Conservation (phyloP, 2,888 invertebrate genomes). For the Pheosia tremula region DNA sequence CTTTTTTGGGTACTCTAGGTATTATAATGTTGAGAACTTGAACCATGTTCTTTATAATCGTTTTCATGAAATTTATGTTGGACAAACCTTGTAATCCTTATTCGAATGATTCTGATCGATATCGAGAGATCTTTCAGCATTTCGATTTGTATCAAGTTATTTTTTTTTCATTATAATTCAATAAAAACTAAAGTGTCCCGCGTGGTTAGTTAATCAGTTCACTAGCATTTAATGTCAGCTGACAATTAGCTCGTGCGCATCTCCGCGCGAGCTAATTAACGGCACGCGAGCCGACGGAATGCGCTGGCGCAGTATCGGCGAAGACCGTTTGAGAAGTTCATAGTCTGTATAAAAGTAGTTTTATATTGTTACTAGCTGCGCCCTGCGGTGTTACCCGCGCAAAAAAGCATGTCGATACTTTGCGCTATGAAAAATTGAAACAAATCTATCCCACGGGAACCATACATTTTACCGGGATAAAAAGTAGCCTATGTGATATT, state of each 20-base stretch:
- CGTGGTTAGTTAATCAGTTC: background rate
- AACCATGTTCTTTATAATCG: too few species aligned
- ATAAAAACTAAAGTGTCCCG: background rate
- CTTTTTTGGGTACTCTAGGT: too few species aligned
- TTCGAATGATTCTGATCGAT: background rate
- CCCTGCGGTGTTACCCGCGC: too few species aligned
- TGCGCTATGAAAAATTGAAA: too few species aligned
- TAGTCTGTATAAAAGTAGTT: too few species aligned
- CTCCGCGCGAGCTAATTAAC: constrained; percentile 3
- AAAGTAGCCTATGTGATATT: too few species aligned
- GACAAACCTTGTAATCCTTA: background rate
- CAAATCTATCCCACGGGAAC: too few species aligned
- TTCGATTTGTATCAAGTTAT: background rate
- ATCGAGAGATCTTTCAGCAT: background rate
- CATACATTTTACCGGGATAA: too few species aligned
- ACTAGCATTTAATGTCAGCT: background rate
- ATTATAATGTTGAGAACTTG: too few species aligned
- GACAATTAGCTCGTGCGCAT: constrained; percentile 2
- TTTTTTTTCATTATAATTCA: background rate
- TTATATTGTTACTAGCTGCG: too few species aligned
- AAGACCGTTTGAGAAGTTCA: background rate
- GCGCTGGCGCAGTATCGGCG: background rate
- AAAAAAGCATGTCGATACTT: too few species aligned
- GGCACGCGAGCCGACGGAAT: constrained; percentile 3
- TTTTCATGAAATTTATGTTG: too few species aligned